A percentile compares a stretch with the other conserved stretches of the same genome.
These are phyloP conservation scores for Cladorhizidae sp. DNA, from an alignment of 37 sponge, comb jelly and placozoan genomes.

Conservation along the genomic window DNA sequence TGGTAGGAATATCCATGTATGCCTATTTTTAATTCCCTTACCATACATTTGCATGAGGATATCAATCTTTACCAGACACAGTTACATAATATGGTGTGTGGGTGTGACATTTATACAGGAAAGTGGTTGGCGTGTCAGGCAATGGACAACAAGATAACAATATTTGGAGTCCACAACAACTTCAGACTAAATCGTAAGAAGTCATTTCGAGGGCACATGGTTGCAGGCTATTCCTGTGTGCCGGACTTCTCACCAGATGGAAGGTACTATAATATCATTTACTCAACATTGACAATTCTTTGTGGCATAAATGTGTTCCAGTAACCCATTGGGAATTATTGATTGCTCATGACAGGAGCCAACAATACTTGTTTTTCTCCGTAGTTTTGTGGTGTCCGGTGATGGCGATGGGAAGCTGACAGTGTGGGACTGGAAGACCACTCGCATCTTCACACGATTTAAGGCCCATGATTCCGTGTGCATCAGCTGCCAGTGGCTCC, in stretches of 20 bases:
- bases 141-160: constrained; percentile 94
- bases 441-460: constrained; percentile 83
- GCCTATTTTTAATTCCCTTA: too few species aligned
- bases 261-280: too few species aligned
- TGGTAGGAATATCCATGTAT: too few species aligned
- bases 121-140: constrained; percentile 98
- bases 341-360: too few species aligned
- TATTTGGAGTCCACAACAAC: constrained; percentile 89
- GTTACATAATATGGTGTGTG: too few species aligned
- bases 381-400: constrained; percentile 83
- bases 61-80: too few species aligned
- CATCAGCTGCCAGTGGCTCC: constrained; percentile 93
- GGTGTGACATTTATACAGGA: too few species aligned
- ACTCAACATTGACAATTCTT: too few species aligned
- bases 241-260: constrained; percentile 97
- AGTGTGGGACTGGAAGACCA: constrained; percentile 98
- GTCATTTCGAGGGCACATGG: constrained; percentile 97
- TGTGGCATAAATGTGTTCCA: too few species aligned
- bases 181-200: constrained; percentile 93
- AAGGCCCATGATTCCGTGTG: constrained; percentile 97
- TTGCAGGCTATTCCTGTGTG: constrained; percentile 98
- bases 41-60: too few species aligned
- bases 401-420: constrained; percentile 92
- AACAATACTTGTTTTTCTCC: too few species aligned
- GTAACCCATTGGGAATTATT: too few species aligned